A percentile compares a stretch with the other conserved stretches of the same genome.
Conservation (phyloP, 2,113 vertebrate species). For the Hystrix brachyura region DNA sequence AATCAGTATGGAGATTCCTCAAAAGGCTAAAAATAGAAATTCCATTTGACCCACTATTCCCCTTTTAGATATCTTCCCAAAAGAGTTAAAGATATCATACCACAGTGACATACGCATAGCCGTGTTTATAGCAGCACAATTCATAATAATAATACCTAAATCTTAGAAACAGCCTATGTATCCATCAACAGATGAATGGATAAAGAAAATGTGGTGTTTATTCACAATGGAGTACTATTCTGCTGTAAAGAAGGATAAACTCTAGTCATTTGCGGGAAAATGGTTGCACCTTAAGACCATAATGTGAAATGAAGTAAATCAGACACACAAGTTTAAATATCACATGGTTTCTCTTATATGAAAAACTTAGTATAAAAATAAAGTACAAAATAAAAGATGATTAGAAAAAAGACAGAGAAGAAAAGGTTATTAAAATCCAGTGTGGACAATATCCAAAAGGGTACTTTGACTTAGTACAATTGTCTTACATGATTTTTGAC, state of each 20-base stretch:
- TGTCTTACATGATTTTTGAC: background rate
- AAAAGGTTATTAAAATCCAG: background rate
- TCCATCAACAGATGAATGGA: too few relatives aligned
- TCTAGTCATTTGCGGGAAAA: background rate
- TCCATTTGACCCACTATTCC: too few relatives aligned
- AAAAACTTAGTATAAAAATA: background rate
- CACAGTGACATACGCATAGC: too few relatives aligned
- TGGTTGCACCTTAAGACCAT: too few relatives aligned
- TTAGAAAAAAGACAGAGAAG: background rate
- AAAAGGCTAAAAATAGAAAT: background rate
- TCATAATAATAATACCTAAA: too few relatives aligned
- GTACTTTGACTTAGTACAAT: background rate
- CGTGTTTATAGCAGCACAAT: too few relatives aligned
- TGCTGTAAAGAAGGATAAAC: background rate
- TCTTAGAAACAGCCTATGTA: too few relatives aligned
- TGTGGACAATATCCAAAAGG: background rate
- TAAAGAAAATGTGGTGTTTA: too few relatives aligned
- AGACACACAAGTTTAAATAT: background rate
- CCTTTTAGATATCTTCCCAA: too few relatives aligned
- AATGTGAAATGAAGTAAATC: background rate
- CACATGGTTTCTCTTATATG: background rate
- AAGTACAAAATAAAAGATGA: background rate
- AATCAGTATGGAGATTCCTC: background rate
- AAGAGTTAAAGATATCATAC: too few relatives aligned
- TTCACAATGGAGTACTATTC: background rate